Evolutionary conservation across 2,888 invertebrate genomes (phyloP).

Genomic region (Amblyjoppa proteus): DNA sequence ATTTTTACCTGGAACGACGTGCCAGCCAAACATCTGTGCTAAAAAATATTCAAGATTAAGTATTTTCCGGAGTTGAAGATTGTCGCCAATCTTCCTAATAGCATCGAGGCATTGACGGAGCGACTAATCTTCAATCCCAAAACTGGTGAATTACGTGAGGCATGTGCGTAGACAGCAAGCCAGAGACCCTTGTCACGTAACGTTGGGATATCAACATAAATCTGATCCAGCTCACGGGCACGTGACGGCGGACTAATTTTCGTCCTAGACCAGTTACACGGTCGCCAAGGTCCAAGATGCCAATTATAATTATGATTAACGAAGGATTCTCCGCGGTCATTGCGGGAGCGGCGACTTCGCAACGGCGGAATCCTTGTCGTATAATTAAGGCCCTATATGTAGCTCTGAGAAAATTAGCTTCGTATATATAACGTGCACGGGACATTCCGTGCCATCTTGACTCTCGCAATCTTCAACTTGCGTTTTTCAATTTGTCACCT

Average conservation of each 20-base stretch:
- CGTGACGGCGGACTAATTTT: constrained; percentile 48
- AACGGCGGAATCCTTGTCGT: constrained; percentile 41
- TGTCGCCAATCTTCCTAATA: constrained; percentile 20
- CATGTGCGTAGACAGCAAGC: constrained; percentile 1
- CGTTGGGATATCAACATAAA: constrained; percentile 48
- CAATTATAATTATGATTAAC: constrained; percentile 62
- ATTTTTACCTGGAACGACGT: not conserved
- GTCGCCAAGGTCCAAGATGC: constrained; percentile 50
- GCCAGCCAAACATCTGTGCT: not conserved
- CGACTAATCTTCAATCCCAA: not conserved
- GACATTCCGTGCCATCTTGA: constrained; percentile 2
- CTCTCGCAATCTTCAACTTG: not conserved
- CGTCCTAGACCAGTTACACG: constrained; percentile 54
- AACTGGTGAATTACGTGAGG: not conserved
- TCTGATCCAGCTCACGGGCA: constrained; percentile 31
- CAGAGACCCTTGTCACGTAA: constrained; percentile 1
- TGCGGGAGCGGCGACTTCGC: constrained; percentile 6
- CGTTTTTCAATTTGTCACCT: not conserved
- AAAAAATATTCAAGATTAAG: not conserved
- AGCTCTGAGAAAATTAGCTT: constrained; percentile 51
- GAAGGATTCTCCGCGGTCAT: constrained; percentile 20
- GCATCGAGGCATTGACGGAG: constrained; percentile 18
- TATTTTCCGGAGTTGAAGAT: not conserved
- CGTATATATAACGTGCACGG: constrained; percentile 27
- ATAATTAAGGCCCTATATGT: constrained; percentile 43